Evolutionary conservation across 2,797 vertebrate genomes (phyloP), one percentile per base, ranked within the genome.

Genomic region (Apogon hyalosoma): DNA sequence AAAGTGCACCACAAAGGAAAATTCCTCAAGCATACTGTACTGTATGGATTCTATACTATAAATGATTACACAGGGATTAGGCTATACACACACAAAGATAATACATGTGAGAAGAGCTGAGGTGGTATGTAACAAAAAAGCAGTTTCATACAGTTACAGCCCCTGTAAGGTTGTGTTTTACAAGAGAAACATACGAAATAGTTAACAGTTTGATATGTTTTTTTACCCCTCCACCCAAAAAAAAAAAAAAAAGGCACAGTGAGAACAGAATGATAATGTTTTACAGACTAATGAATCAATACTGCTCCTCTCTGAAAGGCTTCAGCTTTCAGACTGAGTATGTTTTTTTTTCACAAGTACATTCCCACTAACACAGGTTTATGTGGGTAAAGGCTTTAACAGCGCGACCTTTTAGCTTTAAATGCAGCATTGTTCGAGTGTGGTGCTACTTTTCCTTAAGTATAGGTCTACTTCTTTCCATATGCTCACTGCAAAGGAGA

Each of bases 391-490:
- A 48, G n/a, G n/a, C 9, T 63, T 45, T 41, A 33, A 56, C 43
- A 21, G 11, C 31, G 7, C 38, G 69, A 73, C 70, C 69, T 77
- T 77, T 86, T 53, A 2, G 12, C 56, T 68, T 49, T 64, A 60
- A 87, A 81, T 63, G 38, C 51, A 39, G 28, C 56, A 31, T 59
- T 78, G 62, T 78, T 80, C 46, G 33, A 16, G 36, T 31, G 11
- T 55, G 36, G 46, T 36, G 46, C 43, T 31, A 31, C 45, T 46
- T 70, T 28, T 19, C 41, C 47, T 60, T 47, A n/a, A 38, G 54
- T 65, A 48, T 56, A 33, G 16, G 11, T 75, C 36, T 16, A 60
- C 47, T 68, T 73, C 24, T 80, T 78, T 75, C 72, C 72, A 77
- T 55, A 45, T 36, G 33, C 51, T 63, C 56, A 53, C 15, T 57